These are phyloP conservation scores for Paralvinella palmiformis DNA, from an alignment of 1,140 invertebrate species.

Conservation along the genomic window DNA sequence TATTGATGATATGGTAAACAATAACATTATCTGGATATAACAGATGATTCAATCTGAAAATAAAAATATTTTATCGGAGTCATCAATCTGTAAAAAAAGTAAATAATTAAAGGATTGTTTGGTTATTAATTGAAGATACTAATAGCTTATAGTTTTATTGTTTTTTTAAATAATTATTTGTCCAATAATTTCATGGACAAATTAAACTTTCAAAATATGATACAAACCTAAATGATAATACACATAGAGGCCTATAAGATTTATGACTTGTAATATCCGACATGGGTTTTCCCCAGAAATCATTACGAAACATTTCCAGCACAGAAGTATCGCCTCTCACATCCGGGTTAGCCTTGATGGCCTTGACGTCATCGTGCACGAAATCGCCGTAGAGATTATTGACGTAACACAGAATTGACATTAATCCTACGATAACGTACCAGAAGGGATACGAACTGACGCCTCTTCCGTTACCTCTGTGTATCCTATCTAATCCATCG, in stretches of 20 bases:
- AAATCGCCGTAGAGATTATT: slow-evolving; percentile 83
- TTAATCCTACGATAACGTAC: too few relatives aligned
- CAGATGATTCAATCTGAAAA: slow-evolving; percentile 37
- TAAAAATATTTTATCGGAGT: too few relatives aligned
- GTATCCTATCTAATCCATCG: too few relatives aligned
- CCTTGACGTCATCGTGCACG: slow-evolving; percentile 93
- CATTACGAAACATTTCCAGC: slow-evolving; percentile 82
- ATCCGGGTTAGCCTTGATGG: slow-evolving; percentile 89
- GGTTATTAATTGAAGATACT: too few relatives aligned
- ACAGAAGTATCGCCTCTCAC: slow-evolving; percentile 76
- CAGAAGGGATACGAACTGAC: too few relatives aligned
- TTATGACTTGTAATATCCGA: slow-evolving; percentile 83
- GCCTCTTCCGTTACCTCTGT: too few relatives aligned
- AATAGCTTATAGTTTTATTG: too few relatives aligned
- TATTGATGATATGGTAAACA: slow-evolving; percentile 15
- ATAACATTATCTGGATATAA: slow-evolving; percentile 26
- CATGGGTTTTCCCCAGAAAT: slow-evolving; percentile 96
- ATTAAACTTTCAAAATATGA: too few relatives aligned
- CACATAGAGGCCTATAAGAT: slow-evolving; percentile 86
- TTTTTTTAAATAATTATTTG: too few relatives aligned
- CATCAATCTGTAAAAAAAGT: too few relatives aligned
- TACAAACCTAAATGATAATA: slow-evolving; percentile 75
- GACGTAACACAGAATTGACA: slow-evolving; percentile 56
- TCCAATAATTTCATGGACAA: too few relatives aligned
- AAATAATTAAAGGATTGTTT: too few relatives aligned